Evolutionary conservation across 2,113 vertebrate genomes (phyloP).

Genomic region (Rhea pennata): DNA sequence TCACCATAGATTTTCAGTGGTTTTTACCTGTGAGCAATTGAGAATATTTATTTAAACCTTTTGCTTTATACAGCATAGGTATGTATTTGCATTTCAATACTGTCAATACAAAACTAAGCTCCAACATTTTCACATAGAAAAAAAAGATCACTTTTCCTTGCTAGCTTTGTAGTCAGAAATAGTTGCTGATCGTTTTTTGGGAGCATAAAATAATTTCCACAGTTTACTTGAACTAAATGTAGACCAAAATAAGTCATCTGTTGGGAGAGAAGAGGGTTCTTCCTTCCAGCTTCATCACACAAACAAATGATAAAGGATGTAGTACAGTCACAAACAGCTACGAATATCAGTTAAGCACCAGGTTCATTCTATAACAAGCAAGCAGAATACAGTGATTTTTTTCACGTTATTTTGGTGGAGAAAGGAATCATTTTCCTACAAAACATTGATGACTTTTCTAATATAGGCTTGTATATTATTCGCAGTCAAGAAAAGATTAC

Average conservation of each 20-base stretch:
- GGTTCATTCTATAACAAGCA: background rate
- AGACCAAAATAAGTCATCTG: background rate
- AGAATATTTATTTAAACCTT: background rate
- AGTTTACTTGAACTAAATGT: background rate
- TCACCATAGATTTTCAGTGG: background rate
- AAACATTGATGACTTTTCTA: background rate
- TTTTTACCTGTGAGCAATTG: background rate
- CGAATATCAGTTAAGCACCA: background rate
- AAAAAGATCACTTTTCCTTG: background rate
- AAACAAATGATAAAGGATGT: rapidly evolving
- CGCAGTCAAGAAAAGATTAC: background rate
- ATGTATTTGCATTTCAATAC: background rate
- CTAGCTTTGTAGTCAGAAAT: background rate
- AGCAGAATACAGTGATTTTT: background rate
- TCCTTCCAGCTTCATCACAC: background rate
- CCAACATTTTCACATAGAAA: background rate
- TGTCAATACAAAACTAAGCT: background rate
- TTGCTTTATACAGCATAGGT: background rate
- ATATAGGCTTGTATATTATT: background rate
- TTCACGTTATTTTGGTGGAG: background rate
- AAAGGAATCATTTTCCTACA: background rate
- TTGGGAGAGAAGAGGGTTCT: background rate
- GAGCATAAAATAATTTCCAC: background rate
- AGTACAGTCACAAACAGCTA: background rate
- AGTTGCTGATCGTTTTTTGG: background rate